phyloP scores from a whole-genome alignment of 2,888 invertebrate genomes.

The Pegoplata infirma region DNA sequence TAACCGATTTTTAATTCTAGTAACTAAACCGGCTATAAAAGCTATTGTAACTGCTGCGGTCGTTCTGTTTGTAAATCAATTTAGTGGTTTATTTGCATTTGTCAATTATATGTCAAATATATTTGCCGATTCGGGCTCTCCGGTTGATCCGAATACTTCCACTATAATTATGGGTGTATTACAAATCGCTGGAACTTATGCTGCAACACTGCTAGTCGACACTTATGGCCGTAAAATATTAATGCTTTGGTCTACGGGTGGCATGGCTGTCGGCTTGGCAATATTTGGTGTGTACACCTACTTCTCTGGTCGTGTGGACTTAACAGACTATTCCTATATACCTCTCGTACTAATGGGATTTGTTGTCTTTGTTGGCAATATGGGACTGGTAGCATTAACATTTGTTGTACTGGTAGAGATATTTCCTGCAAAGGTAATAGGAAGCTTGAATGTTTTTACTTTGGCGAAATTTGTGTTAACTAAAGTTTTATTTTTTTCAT shows the following conservation, averaged over 20 bases:
- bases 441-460: too few relatives aligned
- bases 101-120: constrained; percentile 75
- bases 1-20: constrained; percentile 65
- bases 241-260: constrained; percentile 71
- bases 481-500: neutral
- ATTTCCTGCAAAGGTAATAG: constrained; percentile 75
- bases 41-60: constrained; percentile 67
- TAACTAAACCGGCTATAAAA: constrained; percentile 68
- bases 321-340: constrained; percentile 69
- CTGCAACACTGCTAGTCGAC: constrained; percentile 72
- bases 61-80: constrained; percentile 69
- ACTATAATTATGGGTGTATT: constrained; percentile 74
- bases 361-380: constrained; percentile 70
- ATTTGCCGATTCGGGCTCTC: constrained; percentile 70
- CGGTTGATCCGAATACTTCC: constrained; percentile 71
- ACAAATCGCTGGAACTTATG: constrained; percentile 73
- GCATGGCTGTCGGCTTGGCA: constrained; percentile 69
- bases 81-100: constrained; percentile 73
- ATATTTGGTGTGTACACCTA: constrained; percentile 71
- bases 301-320: constrained; percentile 59
- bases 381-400: constrained; percentile 73
- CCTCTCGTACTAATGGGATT: constrained; percentile 72
- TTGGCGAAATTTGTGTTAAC: neutral
- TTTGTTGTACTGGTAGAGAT: constrained; percentile 74
- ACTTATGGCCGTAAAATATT: constrained; percentile 72